Evolutionary conservation across 2,113 vertebrate species (phyloP), one percentile per base, ranked within the genome.

Genomic region (Gila orcuttii): DNA sequence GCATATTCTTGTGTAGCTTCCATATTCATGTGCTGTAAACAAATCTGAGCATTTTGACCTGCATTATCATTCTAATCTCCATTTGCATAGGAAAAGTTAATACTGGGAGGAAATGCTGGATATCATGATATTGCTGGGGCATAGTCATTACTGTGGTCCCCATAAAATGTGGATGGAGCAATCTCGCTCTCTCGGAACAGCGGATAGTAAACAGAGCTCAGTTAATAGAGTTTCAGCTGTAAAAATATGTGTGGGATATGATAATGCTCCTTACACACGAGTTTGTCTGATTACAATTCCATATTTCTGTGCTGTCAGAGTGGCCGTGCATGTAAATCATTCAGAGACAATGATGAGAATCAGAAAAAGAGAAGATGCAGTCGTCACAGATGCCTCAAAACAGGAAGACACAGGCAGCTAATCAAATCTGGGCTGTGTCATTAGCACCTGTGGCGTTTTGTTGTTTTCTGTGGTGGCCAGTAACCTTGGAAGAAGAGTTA

Each of bases 111-210:
- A 85, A 79, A 84, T 76, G 84, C 79, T 83, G 85, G 80, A 75
- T 79, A 76, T 86, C 78, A 83, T 85, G 77, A 82, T 85, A 90
- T 89, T 88, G 81, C 57, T 47, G 25, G 19, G 64, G 77, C 17
- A 31, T 52, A 77, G 73, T 88, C 69, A 83, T 90, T 87, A 90
- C 81, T 75, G 60, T 84, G 82, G 79, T 62, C 79, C 85, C 62
- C 57, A 83, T 71, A 76, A 71, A 71, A 79, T 83, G 64, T 83
- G 77, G 31, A 83, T 69, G 60, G 36, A 8, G 69, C 68, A 59
- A 12, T 73, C 28, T 68, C 59, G 86, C 42, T 69, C 59, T 60
- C 17, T 39, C 36, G 6, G 45, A 76, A 79, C 76, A 76, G 62
- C n/a, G n/a, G 76, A 64, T 47, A 75, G 85, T 76, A 75, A 81